Conservation (phyloP, 2,797 vertebrate genomes). For the Acipenser ruthenus region DNA sequence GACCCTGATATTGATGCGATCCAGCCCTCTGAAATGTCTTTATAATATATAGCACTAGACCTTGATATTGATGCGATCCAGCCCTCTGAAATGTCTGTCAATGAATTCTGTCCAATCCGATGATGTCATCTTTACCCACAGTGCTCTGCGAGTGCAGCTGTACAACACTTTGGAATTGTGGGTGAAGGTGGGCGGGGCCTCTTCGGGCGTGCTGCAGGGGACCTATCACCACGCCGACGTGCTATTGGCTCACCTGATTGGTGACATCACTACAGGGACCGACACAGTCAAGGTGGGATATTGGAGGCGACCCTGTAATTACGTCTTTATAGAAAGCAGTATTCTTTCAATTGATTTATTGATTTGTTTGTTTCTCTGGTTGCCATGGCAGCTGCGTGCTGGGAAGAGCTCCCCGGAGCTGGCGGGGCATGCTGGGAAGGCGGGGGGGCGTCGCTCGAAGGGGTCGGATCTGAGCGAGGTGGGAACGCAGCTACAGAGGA, state of each 20-base stretch:
- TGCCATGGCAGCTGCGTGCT: conserved; percentile 50
- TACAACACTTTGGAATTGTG: conserved; percentile 71
- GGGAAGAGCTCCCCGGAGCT: conserved; percentile 41
- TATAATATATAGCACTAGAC: too few species aligned
- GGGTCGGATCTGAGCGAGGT: conserved; percentile 45
- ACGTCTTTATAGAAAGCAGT: not conserved
- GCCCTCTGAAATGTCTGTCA: too few species aligned
- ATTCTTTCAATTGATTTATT: not conserved
- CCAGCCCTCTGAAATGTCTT: too few species aligned
- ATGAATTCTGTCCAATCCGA: not conserved
- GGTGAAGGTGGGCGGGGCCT: conserved; percentile 68
- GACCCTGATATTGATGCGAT: too few species aligned
- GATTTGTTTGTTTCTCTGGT: not conserved
- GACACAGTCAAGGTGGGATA: conserved; percentile 70
- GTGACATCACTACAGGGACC: conserved; percentile 68
- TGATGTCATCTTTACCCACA: conserved; percentile 23
- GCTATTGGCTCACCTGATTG: conserved; percentile 69
- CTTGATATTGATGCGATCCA: too few species aligned
- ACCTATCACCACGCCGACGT: conserved; percentile 61
- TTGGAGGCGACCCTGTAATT: not conserved
- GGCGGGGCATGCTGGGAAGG: conserved; percentile 53
- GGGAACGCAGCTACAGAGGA: conserved; percentile 51
- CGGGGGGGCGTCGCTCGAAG: conserved; percentile 56
- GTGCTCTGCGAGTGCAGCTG: conserved; percentile 65
- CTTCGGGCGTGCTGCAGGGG: conserved; percentile 66